These are phyloP conservation scores for Tiphia femorata DNA, from an alignment of 2,888 invertebrate species.

Conservation along the genomic window DNA sequence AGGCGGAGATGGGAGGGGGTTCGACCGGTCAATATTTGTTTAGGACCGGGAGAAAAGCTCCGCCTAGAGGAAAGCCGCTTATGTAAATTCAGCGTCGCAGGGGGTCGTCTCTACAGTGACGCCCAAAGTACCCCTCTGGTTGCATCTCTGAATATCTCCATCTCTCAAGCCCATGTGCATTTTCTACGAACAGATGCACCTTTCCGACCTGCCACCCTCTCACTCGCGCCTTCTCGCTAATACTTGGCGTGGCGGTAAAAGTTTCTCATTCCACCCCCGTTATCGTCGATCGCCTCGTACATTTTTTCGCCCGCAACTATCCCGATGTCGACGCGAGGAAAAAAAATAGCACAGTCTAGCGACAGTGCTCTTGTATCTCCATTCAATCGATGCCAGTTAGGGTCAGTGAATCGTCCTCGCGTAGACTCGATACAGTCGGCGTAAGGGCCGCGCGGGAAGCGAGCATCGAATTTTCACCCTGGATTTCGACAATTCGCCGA, in stretches of 20 bases:
- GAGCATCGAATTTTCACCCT: neutral
- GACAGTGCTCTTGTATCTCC: too few species aligned
- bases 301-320: too few species aligned
- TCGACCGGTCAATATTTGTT: conserved; percentile 54
- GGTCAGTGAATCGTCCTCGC: too few species aligned
- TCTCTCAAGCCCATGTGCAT: conserved; percentile 15
- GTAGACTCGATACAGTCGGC: too few species aligned
- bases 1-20: conserved; percentile 19
- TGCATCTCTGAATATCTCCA: conserved; percentile 37
- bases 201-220: too few species aligned
- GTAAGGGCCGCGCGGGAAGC: too few species aligned
- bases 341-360: neutral
- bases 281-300: too few species aligned
- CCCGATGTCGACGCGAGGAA: neutral
- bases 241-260: neutral
- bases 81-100: conserved; percentile 52
- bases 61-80: conserved; percentile 50
- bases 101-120: conserved; percentile 26
- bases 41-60: conserved; percentile 51
- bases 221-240: neutral
- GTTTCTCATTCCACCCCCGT: too few species aligned
- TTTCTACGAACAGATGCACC: conserved; percentile 18
- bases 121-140: conserved; percentile 31
- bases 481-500: neutral
- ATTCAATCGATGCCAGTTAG: too few species aligned